Percentiles rank a stretch among this genome's conserved stretches.
These are phyloP conservation scores for Calliopum simillimum DNA, from an alignment of 2,888 invertebrate species.

Conservation along the genomic window DNA sequence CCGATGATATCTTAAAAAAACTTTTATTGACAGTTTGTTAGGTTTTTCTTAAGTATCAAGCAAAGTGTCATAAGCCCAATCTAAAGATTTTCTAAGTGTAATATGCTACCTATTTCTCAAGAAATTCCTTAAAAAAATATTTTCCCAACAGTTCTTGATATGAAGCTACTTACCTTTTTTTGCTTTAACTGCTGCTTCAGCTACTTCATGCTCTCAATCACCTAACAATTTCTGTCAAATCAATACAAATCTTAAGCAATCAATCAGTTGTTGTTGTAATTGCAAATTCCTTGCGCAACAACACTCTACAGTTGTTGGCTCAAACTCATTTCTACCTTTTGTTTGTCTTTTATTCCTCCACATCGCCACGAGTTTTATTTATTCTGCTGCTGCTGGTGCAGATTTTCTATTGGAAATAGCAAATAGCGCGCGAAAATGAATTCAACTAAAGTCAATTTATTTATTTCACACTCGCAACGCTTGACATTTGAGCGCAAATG, in stretches of 20 bases:
- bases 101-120: no score
- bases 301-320: conserved; percentile 1
- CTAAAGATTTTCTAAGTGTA: no score
- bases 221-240: conserved; percentile 34
- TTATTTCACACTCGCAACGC: conserved; percentile 29
- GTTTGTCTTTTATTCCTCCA: neutral
- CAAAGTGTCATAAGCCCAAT: no score
- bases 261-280: conserved; percentile 15
- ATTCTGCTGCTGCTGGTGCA: neutral
- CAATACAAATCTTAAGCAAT: conserved; percentile 29
- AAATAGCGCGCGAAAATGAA: conserved; percentile 15
- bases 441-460: conserved; percentile 30
- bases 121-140: no score
- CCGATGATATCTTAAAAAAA: no score
- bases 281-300: conserved; percentile 21
- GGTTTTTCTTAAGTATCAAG: no score
- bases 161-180: no score
- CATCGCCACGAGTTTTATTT: neutral
- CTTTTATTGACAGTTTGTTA: no score
- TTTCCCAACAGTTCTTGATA: no score
- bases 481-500: conserved; percentile 33
- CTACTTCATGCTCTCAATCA: conserved; percentile 11
- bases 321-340: neutral
- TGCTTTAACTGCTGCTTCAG: no score
- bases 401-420: conserved; percentile 8